Evolutionary conservation across 1,140 invertebrate genomes (phyloP).

Genomic region (Bombus affinis): DNA sequence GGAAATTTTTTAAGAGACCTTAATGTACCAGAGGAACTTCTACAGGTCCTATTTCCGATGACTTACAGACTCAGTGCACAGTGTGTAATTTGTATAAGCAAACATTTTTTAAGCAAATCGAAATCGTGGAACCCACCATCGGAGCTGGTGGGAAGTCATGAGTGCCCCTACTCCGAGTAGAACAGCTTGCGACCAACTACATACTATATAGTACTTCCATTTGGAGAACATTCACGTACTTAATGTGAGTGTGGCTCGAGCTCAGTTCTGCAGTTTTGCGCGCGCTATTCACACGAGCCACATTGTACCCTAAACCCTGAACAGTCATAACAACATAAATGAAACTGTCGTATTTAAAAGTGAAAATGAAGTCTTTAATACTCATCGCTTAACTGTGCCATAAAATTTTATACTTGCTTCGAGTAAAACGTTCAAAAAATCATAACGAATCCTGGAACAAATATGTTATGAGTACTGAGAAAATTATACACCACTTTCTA

Average conservation of each 20-base stretch:
- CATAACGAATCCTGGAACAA: too few species aligned
- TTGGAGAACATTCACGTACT: constrained; percentile 32
- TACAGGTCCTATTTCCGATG: too few species aligned
- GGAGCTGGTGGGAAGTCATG: background rate
- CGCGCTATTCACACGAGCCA: constrained; percentile 26
- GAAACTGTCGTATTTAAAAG: background rate
- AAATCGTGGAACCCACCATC: background rate
- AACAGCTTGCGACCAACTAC: background rate
- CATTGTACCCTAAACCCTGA: background rate
- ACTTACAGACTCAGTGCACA: too few species aligned
- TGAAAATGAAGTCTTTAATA: background rate
- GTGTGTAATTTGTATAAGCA: background rate
- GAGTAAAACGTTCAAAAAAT: background rate
- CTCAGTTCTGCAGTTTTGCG: constrained; percentile 56
- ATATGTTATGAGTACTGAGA: background rate
- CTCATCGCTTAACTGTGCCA: too few species aligned
- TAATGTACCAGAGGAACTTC: too few species aligned
- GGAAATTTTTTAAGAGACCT: too few species aligned
- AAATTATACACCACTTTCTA: too few species aligned
- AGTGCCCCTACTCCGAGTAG: constrained; percentile 44
- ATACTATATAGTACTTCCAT: constrained; percentile 2
- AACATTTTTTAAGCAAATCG: background rate
- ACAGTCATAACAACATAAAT: background rate
- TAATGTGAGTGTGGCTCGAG: background rate
- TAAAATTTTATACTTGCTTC: background rate